Evolutionary conservation across 23 tunicate species (phyloP).

Genomic region (Trididemnum miniatum): DNA sequence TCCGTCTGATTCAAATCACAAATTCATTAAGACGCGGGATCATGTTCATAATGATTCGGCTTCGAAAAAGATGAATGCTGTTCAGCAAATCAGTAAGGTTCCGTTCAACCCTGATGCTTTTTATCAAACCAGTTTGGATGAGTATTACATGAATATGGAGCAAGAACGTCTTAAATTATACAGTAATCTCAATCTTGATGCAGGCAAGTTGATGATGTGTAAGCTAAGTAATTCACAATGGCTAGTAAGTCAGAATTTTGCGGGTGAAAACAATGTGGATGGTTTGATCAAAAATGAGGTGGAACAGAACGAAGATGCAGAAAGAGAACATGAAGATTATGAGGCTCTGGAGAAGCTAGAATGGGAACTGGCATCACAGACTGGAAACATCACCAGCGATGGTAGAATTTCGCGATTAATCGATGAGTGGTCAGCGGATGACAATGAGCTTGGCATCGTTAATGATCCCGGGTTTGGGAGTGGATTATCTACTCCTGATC

Average conservation of each 20-base stretch:
- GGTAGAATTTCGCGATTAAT: constrained; percentile 85
- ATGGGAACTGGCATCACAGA: constrained; percentile 90
- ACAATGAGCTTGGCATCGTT: constrained; percentile 60
- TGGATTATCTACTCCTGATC: constrained; percentile 91
- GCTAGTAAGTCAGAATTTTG: background rate
- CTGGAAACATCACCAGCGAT: constrained; percentile 78
- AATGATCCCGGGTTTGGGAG: constrained; percentile 91
- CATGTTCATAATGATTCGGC: background rate
- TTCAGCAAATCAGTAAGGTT: constrained; percentile 51
- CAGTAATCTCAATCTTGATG: constrained; percentile 5
- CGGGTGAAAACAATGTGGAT: background rate
- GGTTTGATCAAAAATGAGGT: background rate
- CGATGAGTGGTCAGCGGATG: constrained; percentile 90
- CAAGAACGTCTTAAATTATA: background rate
- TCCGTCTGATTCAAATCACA: background rate
- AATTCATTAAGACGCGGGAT: background rate
- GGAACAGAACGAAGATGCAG: constrained; percentile 1
- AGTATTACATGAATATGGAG: constrained; percentile 14
- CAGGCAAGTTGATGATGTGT: constrained; percentile 6
- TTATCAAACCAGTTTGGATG: constrained; percentile 47
- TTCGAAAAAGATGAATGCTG: background rate
- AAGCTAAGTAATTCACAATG: background rate
- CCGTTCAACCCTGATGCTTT: constrained; percentile 87
- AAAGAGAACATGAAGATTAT: constrained; percentile 60
- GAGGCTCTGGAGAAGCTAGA: constrained; percentile 62